phyloP scores from a whole-genome alignment of 1,140 invertebrate species.

The Heliconius himera region DNA sequence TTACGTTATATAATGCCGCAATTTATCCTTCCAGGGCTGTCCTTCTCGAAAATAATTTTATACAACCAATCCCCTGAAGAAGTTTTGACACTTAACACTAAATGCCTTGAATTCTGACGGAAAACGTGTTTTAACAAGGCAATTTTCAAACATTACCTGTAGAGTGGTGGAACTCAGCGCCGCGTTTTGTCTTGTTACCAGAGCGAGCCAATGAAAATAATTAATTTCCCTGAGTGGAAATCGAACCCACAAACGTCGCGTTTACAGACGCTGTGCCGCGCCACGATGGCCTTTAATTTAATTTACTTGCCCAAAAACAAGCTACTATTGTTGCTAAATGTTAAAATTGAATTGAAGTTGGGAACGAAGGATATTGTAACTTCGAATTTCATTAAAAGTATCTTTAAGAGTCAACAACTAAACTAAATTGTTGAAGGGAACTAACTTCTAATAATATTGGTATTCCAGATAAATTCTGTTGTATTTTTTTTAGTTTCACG shows the following conservation, averaged over 20 bases:
- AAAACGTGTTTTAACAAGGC: too few species aligned
- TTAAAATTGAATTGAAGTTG: slow-evolving; percentile 2
- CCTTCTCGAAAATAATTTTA: too few species aligned
- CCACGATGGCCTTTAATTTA: neutral
- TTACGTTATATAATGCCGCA: too few species aligned
- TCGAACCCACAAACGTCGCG: neutral
- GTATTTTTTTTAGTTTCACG: neutral
- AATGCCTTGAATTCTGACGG: too few species aligned
- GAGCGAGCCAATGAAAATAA: neutral
- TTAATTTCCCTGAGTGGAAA: neutral
- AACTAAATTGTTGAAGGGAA: neutral
- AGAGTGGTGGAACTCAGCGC: too few species aligned
- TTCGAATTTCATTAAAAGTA: slow-evolving; percentile 6
- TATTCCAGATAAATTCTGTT: neutral
- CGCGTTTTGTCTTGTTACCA: too few species aligned
- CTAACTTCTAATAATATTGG: slow-evolving; percentile 6
- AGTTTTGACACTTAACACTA: too few species aligned
- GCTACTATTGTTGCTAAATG: neutral
- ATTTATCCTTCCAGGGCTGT: too few species aligned
- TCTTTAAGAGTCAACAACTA: slow-evolving; percentile 10
- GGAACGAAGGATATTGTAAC: neutral
- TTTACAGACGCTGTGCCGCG: neutral
- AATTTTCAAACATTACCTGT: too few species aligned
- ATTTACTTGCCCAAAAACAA: neutral
- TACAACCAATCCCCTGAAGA: too few species aligned